Conservation (phyloP, 1,140 invertebrate species). For the Andricus grossulariae region DNA sequence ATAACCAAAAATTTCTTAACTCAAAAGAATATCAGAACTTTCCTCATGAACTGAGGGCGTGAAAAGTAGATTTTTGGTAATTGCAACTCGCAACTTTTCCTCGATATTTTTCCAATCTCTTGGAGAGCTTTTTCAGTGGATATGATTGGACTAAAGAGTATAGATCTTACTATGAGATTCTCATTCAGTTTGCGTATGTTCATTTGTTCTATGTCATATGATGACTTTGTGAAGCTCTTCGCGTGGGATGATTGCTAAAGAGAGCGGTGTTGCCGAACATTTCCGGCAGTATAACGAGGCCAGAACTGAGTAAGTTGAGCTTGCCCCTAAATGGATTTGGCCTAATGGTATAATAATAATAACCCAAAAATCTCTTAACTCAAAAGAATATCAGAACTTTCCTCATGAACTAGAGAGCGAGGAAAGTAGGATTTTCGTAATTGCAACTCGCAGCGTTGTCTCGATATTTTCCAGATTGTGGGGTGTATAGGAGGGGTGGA, state of each 20-base stretch:
- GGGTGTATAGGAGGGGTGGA: neutral
- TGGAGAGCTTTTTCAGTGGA: too few species aligned
- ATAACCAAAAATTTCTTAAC: neutral
- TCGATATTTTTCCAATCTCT: neutral
- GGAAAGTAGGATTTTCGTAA: neutral
- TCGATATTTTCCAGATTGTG: neutral
- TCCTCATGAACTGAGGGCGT: neutral
- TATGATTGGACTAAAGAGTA: too few species aligned
- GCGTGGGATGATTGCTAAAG: too few species aligned
- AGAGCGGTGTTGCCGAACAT: neutral
- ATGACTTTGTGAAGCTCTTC: too few species aligned
- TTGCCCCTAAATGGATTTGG: too few species aligned
- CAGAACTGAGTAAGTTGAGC: too few species aligned
- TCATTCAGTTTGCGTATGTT: neutral
- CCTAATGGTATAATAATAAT: neutral
- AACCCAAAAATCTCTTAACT: neutral
- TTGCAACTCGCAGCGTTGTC: neutral
- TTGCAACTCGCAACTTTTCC: neutral
- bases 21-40: neutral
- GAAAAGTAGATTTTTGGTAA: neutral
- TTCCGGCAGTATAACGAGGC: too few species aligned
- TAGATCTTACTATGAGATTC: too few species aligned
- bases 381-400: neutral
- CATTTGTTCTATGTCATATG: neutral
- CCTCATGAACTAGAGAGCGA: neutral